Percentiles rank a stretch among this genome's conserved stretches.
phyloP scores from a whole-genome alignment of 2,888 invertebrate genomes.

The Noctua comes region DNA sequence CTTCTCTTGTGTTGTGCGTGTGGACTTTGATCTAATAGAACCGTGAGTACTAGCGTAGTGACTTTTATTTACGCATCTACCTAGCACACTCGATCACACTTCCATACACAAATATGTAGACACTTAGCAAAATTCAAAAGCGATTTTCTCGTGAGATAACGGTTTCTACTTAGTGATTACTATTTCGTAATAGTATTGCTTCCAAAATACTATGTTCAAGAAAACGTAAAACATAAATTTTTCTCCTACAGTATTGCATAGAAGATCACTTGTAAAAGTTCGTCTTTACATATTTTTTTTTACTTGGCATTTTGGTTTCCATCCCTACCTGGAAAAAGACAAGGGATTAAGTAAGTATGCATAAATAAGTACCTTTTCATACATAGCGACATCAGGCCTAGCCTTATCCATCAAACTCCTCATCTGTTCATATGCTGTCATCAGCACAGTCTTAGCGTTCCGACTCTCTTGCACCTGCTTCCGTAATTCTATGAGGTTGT shows the following conservation, averaged over 20 bases:
- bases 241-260: not conserved
- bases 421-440: constrained; percentile 96
- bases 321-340: not conserved
- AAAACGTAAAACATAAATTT: not conserved
- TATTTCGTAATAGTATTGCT: too few relatives aligned
- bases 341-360: not conserved
- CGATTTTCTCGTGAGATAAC: too few relatives aligned
- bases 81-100: too few relatives aligned
- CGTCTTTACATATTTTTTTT: not conserved
- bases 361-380: constrained; percentile 86
- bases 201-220: not conserved
- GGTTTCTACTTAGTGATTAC: too few relatives aligned
- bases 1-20: too few relatives aligned
- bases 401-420: constrained; percentile 94
- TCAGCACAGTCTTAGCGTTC: constrained; percentile 94
- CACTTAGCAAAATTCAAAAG: not conserved
- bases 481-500: constrained; percentile 94
- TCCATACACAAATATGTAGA: too few relatives aligned
- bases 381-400: constrained; percentile 92
- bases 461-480: constrained; percentile 95
- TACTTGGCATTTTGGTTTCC: not conserved
- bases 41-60: too few relatives aligned
- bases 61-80: too few relatives aligned
- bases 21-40: too few relatives aligned
- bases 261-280: not conserved